Evolutionary conservation across 1,140 invertebrate genomes (phyloP), one percentile per base, ranked within the genome.

Genomic region (Nymphalis io): DNA sequence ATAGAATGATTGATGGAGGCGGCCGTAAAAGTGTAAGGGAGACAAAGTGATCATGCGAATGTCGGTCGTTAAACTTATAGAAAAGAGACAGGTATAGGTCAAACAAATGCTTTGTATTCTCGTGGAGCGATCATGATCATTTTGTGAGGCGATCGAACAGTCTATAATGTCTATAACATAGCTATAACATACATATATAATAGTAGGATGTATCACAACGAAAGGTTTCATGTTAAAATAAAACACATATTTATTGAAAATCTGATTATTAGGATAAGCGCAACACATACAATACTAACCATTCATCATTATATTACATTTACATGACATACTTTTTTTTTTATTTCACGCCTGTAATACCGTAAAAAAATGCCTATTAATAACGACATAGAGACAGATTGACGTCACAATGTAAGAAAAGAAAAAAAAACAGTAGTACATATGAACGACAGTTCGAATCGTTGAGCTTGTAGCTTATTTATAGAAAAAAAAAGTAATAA

Each of bases 261-360:
- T 76, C 78, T 87, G 83, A 88, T 88, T 87, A 88, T 87, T 88
- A 76, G 77, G 81, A 83, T 74, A 84, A 88, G 84, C 80, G 79
- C 79, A 83, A 87, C 76, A 84, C 79, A 81, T 85, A 73, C 66
- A 72, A 60, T 65, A 72, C 66, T 72, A 75, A 59, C 58, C 70
- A 66, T 66, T 69, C 65, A 64, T 60, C 38, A 40, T 33, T 71
- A 60, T 55, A 38, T 51, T 65, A 71, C 58, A 66, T 42, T 60
- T 38, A 58, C 38, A 55, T 58, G 20, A 60, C 42, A 58, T 48
- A 38, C 40, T 18, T 63, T 20, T 10, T 27, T 44, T 20, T 10
- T 27, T 44, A 46, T 16, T 55, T 59, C 39, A 63, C 51, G 18
- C 60, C 12, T 55, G 23, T 27, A 42, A 65, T 42, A 60, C 13